phyloP scores from a whole-genome alignment of 2,888 invertebrate genomes.

The Sepiola atlantica region DNA sequence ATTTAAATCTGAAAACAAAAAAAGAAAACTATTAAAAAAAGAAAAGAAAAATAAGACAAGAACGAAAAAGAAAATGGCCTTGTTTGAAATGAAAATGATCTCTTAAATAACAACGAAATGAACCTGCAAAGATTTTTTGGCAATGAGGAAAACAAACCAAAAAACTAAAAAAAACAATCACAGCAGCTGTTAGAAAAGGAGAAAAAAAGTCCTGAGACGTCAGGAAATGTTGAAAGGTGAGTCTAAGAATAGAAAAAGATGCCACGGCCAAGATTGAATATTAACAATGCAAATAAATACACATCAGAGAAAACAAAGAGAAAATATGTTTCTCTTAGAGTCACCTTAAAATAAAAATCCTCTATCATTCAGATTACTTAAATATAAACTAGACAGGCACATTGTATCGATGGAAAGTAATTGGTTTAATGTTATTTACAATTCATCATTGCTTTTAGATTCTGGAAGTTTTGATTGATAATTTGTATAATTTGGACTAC shows the following conservation, averaged over 20 bases:
- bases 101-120: background rate
- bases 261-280: background rate
- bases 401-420: too few species aligned
- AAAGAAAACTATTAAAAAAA: background rate
- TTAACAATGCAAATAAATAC: background rate
- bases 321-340: background rate
- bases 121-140: background rate
- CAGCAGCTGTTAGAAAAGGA: background rate
- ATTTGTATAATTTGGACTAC: too few species aligned
- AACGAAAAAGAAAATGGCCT: background rate
- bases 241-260: background rate
- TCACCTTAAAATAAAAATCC: background rate
- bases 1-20: conserved; percentile 1
- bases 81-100: conserved; percentile 19
- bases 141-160: background rate
- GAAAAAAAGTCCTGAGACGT: background rate
- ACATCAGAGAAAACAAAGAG: background rate
- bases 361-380: background rate
- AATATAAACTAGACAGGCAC: background rate
- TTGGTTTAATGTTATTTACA: too few species aligned
- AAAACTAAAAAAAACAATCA: background rate
- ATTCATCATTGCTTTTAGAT: too few species aligned
- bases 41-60: background rate
- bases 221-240: background rate
- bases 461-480: too few species aligned